phyloP scores from a whole-genome alignment of 2,113 vertebrate species.

The Atrichornis clamosus region DNA sequence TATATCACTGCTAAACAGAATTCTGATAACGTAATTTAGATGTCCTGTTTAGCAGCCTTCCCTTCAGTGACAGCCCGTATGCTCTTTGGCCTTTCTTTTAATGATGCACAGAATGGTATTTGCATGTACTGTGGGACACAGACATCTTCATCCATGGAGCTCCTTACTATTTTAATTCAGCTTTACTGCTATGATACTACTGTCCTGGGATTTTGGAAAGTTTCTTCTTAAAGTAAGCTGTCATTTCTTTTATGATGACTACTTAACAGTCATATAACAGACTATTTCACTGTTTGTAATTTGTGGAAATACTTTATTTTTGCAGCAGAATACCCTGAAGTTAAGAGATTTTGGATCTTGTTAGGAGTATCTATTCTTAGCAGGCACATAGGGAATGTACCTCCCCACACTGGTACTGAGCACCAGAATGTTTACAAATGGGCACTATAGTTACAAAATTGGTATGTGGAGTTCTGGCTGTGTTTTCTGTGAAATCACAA shows the following conservation, averaged over 20 bases:
- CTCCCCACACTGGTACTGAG: constrained; percentile 84
- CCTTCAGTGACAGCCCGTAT: neutral
- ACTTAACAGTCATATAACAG: neutral
- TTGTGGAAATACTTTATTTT: neutral
- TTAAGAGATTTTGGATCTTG: constrained; percentile 87
- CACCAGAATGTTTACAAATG: constrained; percentile 87
- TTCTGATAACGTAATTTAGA: neutral
- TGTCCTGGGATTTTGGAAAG: neutral
- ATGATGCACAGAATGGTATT: neutral
- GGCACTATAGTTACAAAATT: constrained; percentile 81
- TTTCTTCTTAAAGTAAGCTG: neutral
- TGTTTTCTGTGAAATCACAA: constrained; percentile 87
- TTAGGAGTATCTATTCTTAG: constrained; percentile 79
- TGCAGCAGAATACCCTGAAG: constrained; percentile 84
- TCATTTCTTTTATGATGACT: neutral
- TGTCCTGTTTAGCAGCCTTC: neutral
- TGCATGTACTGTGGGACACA: neutral
- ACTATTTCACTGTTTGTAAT: neutral
- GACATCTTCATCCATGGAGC: neutral
- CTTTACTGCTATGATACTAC: neutral
- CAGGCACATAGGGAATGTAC: constrained; percentile 86
- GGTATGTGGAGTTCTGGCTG: constrained; percentile 86
- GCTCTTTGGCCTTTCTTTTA: neutral
- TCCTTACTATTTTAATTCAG: neutral
- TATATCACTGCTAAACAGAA: neutral